Base-by-base conservation (phyloP, 2,797 vertebrate species). In the Benthosema pterotum region DNA sequence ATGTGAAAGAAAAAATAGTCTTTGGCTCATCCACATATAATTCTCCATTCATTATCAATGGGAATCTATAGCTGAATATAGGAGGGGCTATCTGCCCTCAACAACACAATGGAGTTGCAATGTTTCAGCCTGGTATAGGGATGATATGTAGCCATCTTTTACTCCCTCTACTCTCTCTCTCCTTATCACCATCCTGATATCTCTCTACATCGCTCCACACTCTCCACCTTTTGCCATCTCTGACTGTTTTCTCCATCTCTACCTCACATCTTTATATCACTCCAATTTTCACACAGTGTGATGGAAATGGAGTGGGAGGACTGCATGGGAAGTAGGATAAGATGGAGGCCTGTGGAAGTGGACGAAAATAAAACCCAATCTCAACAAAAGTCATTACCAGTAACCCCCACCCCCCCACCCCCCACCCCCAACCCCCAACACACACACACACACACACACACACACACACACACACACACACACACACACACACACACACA, bases 351-450 rank as follows among this genome's bases (percentile, higher is more conserved):
- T 86, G 74, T 52, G 60, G 46, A 71, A 87, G 84, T 80, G 82
- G 85, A 88, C 86, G 82, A 84, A 91, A 90, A 90, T 87, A 88
- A 91, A 91, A 92, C 88, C 82, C 82, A 87, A 89, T 90, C 88
- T 86, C 80, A 60, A 73, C 65, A 60, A 73, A 78, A 83, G 45
- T 69, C 54, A 57, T 71, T 62, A 63, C 54, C 54, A 64, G 42
- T 51, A 48, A 60, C 63, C 51, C 14, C 60, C n/a, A 46, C 48
- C 42, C 61, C 46, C 16, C n/a, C n/a, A n/a, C n/a, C n/a, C n/a
- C n/a, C n/a, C n/a, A n/a, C n/a, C n/a, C n/a, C n/a, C n/a, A n/a
- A 45, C 16, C 52, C 25, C 49, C 60, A 32, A 38, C 9, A 38
- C 32, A 38, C 9, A 38, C 32, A 38, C 32, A 38, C 32, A 38